Evolutionary conservation across 2,797 vertebrate genomes (phyloP), one percentile per base, ranked within the genome.

Genomic region (Staurois parvus): DNA sequence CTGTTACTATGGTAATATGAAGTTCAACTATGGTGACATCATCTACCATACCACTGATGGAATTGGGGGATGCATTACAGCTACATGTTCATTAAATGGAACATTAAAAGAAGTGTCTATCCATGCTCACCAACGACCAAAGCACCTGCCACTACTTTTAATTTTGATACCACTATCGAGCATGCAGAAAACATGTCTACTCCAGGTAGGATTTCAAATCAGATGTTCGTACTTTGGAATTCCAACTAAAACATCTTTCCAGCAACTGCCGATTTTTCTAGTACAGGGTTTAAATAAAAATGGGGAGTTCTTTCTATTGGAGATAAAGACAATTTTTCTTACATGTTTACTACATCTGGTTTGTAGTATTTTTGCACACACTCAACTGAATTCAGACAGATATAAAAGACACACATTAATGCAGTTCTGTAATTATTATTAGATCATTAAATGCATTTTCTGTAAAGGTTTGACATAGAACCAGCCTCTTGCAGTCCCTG

Each of bases 31-130:
- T 0, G 91, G 91, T 1, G 91, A 92, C 0, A 83, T 45, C 68
- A 87, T 98, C 72, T 98, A 98, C 87, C 19, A 91, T 3, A 97
- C 95, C 4, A 91, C 95, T 1, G 97, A 98, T 24, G 96, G 96
- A 66, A 91, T 89, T 12, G 94, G 94, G 45, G 90, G 87, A 21
- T 99, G 97, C 87, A 91, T 97, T 28, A 91, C 87, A 0, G 97
- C 94, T 86, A 32, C 0, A 59, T 99, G 97, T 85, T 87, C 87
- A 64, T 32, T 68, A 73, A 93, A 96, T 1, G 96, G 96, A 88
- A 94, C 88, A 90, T 97, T 62, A 13, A 30, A 0, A 93, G 94
- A 87, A n/a, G 0, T 0, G 4, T 94, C 0, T 45, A 88, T 2
- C 0, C 45, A 0, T 99, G 97, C 84, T 0, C 69, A 72, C 4